A percentile compares a stretch with the other conserved stretches of the same genome.
These are phyloP conservation scores for Knipowitschia caucasica DNA, from an alignment of 2,797 vertebrate genomes.

Conservation along the genomic window DNA sequence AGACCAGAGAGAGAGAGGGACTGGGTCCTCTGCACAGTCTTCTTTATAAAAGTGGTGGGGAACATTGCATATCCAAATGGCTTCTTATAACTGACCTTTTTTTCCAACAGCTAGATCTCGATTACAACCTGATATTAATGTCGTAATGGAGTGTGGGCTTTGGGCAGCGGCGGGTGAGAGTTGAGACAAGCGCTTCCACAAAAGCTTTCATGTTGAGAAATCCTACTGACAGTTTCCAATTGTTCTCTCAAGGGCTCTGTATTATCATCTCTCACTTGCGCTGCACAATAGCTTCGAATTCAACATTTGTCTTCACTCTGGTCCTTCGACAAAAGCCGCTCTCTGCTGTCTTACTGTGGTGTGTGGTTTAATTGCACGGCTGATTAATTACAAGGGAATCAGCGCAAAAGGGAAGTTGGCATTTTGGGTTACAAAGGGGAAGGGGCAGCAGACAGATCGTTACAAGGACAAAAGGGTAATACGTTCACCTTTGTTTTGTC, in stretches of 20 bases:
- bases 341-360: conserved; percentile 25
- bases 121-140: conserved; percentile 57
- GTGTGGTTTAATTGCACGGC: conserved; percentile 61
- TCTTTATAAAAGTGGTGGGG: conserved; percentile 53
- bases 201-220: conserved; percentile 68
- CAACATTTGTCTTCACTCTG: no score
- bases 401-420: conserved; percentile 61
- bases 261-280: conserved; percentile 70
- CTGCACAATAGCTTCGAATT: no score
- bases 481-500: conserved; percentile 9
- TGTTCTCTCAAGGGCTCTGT: conserved; percentile 70
- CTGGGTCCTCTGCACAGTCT: conserved; percentile 51
- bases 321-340: no score
- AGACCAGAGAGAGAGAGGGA: no score
- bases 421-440: conserved; percentile 49
- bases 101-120: conserved; percentile 31
- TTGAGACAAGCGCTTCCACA: conserved; percentile 53
- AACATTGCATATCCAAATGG: conserved; percentile 63
- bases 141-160: conserved; percentile 36
- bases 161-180: conserved; percentile 18
- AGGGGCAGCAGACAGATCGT: conserved; percentile 21
- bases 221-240: conserved; percentile 67
- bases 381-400: conserved; percentile 75
- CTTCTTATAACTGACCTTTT: conserved; percentile 64
- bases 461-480: conserved; percentile 1